Conservation (phyloP, 2,113 vertebrate species). For the Prinia subflava region DNA sequence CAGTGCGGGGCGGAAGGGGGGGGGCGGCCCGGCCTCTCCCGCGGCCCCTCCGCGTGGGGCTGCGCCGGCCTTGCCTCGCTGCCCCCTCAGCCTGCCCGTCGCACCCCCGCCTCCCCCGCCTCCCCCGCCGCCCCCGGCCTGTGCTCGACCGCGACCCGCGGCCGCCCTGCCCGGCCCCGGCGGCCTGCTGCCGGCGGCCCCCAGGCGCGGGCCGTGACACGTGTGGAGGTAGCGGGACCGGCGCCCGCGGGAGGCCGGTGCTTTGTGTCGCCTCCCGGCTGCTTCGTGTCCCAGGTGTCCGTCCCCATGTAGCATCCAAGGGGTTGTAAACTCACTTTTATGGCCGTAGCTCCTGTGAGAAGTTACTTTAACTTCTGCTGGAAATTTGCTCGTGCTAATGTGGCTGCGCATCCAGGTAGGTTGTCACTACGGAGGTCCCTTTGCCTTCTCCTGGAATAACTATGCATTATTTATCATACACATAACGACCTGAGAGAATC, state of each 20-base stretch:
- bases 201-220: too few species aligned
- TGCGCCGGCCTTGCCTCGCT: too few species aligned
- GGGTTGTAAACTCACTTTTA: not conserved
- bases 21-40: too few species aligned
- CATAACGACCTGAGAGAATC: not conserved
- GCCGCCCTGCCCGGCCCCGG: too few species aligned
- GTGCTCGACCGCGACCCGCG: too few species aligned
- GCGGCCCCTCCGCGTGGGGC: too few species aligned
- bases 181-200: too few species aligned
- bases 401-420: not conserved
- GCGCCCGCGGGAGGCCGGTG: not conserved
- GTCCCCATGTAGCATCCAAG: not conserved
- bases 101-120: too few species aligned
- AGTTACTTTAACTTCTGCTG: not conserved
- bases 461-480: rapidly evolving
- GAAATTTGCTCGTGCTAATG: not conserved
- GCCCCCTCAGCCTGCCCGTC: too few species aligned
- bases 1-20: too few species aligned
- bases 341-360: not conserved
- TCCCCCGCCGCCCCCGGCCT: too few species aligned
- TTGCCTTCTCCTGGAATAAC: not conserved
- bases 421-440: not conserved
- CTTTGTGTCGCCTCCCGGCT: not conserved
- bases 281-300: not conserved
- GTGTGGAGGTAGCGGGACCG: not conserved